Evolutionary conservation across 1,140 invertebrate genomes (phyloP).

Genomic region (Trachymyrmex cornetzi): DNA sequence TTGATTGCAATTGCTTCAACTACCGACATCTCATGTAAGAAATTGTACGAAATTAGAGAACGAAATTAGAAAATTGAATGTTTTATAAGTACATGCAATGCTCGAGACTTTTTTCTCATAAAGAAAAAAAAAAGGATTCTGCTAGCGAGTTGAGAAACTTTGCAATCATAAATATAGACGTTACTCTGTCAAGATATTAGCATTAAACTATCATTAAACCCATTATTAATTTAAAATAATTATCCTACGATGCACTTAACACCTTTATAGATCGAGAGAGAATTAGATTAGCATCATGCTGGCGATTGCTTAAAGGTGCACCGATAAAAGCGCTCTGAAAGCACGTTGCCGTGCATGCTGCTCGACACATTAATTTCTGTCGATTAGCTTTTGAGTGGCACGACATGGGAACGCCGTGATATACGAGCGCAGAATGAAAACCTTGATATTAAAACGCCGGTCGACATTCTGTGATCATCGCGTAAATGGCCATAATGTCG

Average conservation of each 20-base stretch:
- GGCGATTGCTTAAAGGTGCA: conserved; percentile 56
- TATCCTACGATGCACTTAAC: conserved; percentile 44
- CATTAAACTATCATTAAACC: neutral
- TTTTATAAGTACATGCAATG: neutral
- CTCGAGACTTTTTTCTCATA: neutral
- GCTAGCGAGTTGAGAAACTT: neutral
- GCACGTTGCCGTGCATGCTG: conserved; percentile 60
- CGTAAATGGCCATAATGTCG: conserved; percentile 24
- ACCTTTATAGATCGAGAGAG: conserved; percentile 14
- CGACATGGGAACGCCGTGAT: conserved; percentile 61
- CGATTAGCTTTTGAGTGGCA: conserved; percentile 73
- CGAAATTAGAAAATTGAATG: neutral
- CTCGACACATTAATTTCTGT: conserved; percentile 65
- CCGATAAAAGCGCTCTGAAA: conserved; percentile 69
- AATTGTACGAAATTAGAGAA: neutral
- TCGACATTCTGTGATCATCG: neutral
- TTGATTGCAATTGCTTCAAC: neutral
- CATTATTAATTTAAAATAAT: conserved; percentile 59
- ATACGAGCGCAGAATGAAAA: conserved; percentile 61
- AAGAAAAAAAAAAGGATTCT: neutral
- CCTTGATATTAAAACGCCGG: conserved; percentile 63
- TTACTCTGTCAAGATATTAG: neutral
- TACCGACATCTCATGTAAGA: neutral
- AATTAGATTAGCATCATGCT: conserved; percentile 40
- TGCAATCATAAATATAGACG: neutral